Evolutionary conservation across 2,888 invertebrate genomes (phyloP).

Genomic region (Parasteatoda lunata): DNA sequence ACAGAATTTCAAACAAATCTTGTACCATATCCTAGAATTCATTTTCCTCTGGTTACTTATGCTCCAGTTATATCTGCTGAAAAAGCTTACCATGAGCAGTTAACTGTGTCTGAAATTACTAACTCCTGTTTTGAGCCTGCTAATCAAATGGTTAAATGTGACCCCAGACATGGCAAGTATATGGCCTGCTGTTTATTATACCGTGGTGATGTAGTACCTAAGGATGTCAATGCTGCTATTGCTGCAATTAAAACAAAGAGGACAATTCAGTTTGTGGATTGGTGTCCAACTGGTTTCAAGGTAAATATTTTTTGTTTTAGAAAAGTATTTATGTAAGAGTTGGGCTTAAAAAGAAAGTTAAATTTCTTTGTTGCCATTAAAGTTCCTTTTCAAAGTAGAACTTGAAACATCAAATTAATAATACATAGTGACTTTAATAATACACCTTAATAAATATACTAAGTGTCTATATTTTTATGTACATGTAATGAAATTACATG

Average conservation of each 20-base stretch:
- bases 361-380: not conserved
- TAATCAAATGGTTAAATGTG: constrained; percentile 72
- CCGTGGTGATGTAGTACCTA: constrained; percentile 77
- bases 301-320: constrained; percentile 44
- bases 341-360: not conserved
- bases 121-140: constrained; percentile 76
- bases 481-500: no score
- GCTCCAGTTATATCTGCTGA: constrained; percentile 75
- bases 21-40: constrained; percentile 93
- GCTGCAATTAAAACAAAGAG: constrained; percentile 76
- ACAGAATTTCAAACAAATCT: constrained; percentile 88
- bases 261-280: constrained; percentile 90
- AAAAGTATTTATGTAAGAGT: not conserved
- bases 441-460: no score
- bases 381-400: not conserved
- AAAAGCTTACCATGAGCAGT: constrained; percentile 76
- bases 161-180: constrained; percentile 71
- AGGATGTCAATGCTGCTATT: constrained; percentile 76
- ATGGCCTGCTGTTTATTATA: constrained; percentile 73
- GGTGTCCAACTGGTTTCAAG: constrained; percentile 95
- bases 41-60: constrained; percentile 84
- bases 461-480: no score
- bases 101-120: constrained; percentile 75
- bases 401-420: not conserved
- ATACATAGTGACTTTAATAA: not conserved